Evolutionary conservation across 2,888 invertebrate species (phyloP).

Genomic region (Ceriagrion tenellum): DNA sequence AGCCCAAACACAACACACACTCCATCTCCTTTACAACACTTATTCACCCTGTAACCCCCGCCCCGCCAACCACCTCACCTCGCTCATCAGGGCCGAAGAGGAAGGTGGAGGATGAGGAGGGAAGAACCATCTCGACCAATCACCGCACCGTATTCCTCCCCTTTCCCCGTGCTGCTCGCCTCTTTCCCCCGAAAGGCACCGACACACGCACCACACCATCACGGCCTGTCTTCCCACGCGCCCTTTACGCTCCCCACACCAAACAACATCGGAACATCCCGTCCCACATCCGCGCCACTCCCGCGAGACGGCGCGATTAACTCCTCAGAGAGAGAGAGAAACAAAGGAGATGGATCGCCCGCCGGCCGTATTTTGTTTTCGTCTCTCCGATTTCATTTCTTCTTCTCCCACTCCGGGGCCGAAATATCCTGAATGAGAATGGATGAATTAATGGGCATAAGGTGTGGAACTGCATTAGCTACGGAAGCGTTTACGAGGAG

Average conservation of each 20-base stretch:
- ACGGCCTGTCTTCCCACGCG: conserved; percentile 13
- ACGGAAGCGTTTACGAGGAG: too few relatives aligned
- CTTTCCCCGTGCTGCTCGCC: neutral
- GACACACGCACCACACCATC: neutral
- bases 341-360: neutral
- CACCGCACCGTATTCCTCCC: neutral
- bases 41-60: neutral
- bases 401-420: neutral
- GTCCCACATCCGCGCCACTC: neutral
- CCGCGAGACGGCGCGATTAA: conserved; percentile 16
- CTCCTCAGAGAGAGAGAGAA: conserved; percentile 1
- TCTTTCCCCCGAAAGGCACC: neutral
- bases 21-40: conserved; percentile 35
- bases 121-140: neutral
- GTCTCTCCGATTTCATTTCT: neutral
- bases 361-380: neutral
- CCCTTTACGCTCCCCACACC: neutral
- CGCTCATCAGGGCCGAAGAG: neutral
- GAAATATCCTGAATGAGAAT: neutral
- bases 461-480: too few relatives aligned
- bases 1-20: conserved; percentile 34
- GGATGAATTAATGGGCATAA: neutral
- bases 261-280: neutral
- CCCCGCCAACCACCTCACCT: neutral
- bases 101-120: neutral